A percentile compares a stretch with the other conserved stretches of the same genome.
Conservation (phyloP, 2,888 invertebrate species). For the Campoplex capitator region DNA sequence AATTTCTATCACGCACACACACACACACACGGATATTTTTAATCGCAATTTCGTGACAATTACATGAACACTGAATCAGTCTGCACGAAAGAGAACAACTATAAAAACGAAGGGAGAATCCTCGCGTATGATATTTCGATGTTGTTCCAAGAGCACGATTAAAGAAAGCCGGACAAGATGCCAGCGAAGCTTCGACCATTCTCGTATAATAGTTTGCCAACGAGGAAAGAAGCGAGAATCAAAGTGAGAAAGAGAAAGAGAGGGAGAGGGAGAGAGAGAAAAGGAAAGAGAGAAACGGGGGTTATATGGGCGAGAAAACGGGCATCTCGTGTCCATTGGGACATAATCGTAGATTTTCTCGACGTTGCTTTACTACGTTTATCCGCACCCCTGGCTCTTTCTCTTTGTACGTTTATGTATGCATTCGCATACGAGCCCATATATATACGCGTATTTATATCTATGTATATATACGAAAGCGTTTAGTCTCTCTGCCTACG, state of each 20-base stretch:
- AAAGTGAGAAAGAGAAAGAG: neutral
- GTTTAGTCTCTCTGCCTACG: slow-evolving; percentile 58
- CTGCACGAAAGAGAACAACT: slow-evolving; percentile 18
- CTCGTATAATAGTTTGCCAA: slow-evolving; percentile 52
- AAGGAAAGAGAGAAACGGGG: neutral
- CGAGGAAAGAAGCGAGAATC: slow-evolving; percentile 2
- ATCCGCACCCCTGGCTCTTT: slow-evolving; percentile 28
- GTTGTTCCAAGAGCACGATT: slow-evolving; percentile 27
- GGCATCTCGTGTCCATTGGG: slow-evolving; percentile 62
- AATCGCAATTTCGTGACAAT: neutral
- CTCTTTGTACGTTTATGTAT: neutral
- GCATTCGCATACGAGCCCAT: neutral
- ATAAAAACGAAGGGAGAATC: neutral
- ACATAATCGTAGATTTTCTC: slow-evolving; percentile 65
- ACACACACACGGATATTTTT: neutral
- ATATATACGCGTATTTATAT: neutral
- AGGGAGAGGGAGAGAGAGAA: neutral
- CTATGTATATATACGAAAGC: slow-evolving; percentile 9
- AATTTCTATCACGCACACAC: neutral
- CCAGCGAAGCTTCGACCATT: slow-evolving; percentile 22
- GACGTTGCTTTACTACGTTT: slow-evolving; percentile 25
- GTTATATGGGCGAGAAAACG: slow-evolving; percentile 60
- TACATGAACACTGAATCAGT: neutral
- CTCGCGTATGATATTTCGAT: slow-evolving; percentile 53
- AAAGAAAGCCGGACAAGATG: slow-evolving; percentile 41